Evolutionary conservation across 1,140 invertebrate species (phyloP).

Genomic region (Ephestia elutella): DNA sequence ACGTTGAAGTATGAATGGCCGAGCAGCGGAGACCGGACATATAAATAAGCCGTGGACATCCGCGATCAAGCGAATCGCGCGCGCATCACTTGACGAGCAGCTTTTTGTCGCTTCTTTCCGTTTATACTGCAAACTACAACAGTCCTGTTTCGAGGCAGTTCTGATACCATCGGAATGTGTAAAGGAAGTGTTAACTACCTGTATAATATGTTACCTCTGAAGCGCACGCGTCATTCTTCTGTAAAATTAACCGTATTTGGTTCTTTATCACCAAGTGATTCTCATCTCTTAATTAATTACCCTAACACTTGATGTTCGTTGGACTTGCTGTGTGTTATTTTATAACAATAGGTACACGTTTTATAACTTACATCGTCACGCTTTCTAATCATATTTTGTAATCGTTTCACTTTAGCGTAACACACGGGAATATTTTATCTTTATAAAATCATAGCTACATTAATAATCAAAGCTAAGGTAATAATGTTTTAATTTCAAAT

Average conservation of each 20-base stretch:
- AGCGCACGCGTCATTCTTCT: too few species aligned
- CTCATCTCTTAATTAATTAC: too few species aligned
- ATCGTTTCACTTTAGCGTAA: conserved; percentile 26
- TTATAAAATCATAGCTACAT: conserved; percentile 8
- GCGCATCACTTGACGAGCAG: background rate
- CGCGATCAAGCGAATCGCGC: background rate
- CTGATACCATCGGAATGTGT: background rate
- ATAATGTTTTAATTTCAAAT: too few species aligned
- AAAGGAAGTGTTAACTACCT: conserved; percentile 2
- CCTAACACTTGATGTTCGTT: background rate
- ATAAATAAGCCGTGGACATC: conserved; percentile 7
- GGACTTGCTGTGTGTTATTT: background rate
- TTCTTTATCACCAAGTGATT: too few species aligned
- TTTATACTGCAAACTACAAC: background rate
- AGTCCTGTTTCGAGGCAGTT: background rate
- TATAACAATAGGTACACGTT: conserved; percentile 8
- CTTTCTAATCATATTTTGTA: conserved; percentile 51
- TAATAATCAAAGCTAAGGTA: conserved; percentile 10
- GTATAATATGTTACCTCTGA: too few species aligned
- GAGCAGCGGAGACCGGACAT: conserved; percentile 3
- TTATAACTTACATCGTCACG: conserved; percentile 28
- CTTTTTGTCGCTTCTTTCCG: background rate
- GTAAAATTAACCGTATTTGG: too few species aligned
- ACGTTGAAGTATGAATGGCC: conserved; percentile 5
- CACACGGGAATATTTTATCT: conserved; percentile 23